Evolutionary conservation across 2,113 vertebrate species (phyloP).

Genomic region (Microcebus jonahi): DNA sequence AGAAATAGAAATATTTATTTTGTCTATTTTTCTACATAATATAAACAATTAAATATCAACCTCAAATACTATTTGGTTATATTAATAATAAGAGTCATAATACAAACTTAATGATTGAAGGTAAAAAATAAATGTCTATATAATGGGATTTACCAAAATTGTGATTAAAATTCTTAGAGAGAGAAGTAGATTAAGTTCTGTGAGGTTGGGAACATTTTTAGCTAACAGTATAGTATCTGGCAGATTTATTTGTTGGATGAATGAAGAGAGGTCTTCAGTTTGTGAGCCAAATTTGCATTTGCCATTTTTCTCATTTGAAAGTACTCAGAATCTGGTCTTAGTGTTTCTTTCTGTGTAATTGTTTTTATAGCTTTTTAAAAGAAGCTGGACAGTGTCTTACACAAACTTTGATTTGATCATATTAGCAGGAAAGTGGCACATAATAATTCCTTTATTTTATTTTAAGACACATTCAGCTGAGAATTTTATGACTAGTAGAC

Average conservation of each 20-base stretch:
- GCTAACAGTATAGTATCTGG: neutral
- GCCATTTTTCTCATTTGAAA: neutral
- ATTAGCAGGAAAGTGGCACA: neutral
- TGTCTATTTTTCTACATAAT: neutral
- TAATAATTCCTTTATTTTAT: neutral
- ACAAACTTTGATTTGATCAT: slow-evolving; percentile 1
- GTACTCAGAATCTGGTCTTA: neutral
- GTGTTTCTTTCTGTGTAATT: neutral
- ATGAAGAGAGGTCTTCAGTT: neutral
- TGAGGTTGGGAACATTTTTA: neutral
- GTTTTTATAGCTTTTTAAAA: slow-evolving; percentile 15
- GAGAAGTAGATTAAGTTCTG: neutral
- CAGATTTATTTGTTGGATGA: neutral
- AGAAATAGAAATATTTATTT: slow-evolving; percentile 1
- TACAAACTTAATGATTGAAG: neutral
- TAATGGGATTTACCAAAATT: neutral
- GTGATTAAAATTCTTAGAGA: neutral
- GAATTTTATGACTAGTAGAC: slow-evolving; percentile 29
- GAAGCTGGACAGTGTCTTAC: neutral
- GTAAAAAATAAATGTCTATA: neutral
- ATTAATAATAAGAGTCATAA: neutral
- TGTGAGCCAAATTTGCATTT: neutral
- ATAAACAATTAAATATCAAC: neutral
- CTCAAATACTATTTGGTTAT: neutral
- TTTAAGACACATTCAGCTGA: neutral